These are phyloP conservation scores for Hydropotes inermis DNA, from an alignment of 2,113 vertebrate genomes.

Conservation along the genomic window DNA sequence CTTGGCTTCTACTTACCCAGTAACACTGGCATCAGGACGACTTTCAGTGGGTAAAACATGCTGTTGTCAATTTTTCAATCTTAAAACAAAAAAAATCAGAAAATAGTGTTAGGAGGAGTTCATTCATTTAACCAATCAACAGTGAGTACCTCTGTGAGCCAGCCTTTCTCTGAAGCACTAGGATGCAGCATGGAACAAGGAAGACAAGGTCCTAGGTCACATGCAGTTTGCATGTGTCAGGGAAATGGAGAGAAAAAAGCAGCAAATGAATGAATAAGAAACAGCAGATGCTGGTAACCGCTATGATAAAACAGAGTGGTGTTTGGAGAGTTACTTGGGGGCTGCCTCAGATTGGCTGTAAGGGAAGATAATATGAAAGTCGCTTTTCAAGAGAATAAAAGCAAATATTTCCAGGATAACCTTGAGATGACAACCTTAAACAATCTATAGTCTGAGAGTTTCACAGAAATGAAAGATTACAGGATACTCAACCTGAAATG, in stretches of 20 bases:
- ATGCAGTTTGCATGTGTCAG: no score
- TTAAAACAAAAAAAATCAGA: slow-evolving; percentile 39
- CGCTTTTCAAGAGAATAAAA: not conserved
- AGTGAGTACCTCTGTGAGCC: not conserved
- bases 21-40: slow-evolving; percentile 53
- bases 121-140: not conserved
- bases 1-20: slow-evolving; percentile 72
- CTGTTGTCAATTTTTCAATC: slow-evolving; percentile 25
- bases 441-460: not conserved
- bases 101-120: not conserved
- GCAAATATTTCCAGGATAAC: not conserved
- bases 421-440: not conserved
- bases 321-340: not conserved
- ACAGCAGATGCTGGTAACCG: not conserved
- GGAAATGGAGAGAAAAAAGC: not conserved
- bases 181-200: not conserved
- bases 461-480: not conserved
- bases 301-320: not conserved
- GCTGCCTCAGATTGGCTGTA: not conserved
- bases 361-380: not conserved
- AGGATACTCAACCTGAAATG: not conserved
- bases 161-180: not conserved
- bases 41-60: slow-evolving; percentile 52
- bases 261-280: not conserved
- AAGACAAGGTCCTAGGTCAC: not conserved